Base-by-base conservation (phyloP, 1,140 invertebrate species). In the Prorops nasuta region DNA sequence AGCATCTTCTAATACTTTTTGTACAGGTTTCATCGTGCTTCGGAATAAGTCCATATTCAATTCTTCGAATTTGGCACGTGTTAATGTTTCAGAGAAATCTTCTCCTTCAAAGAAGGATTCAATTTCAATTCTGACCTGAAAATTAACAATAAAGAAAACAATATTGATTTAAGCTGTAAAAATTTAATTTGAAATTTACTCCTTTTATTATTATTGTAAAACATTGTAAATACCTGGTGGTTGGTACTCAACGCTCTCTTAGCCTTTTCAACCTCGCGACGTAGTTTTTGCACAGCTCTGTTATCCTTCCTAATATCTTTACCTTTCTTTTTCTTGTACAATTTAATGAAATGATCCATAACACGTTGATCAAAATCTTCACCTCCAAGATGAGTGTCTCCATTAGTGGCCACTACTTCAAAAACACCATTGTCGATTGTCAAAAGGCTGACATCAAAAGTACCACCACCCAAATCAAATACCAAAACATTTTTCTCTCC, bases 401-500 rank as follows among this genome's bases (percentile, higher is more conserved):
- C 98, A 74, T 98, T 98, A 37, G 98, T 99, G 2, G 98, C 91
- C 14, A 98, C 90, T 42, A 92, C 90, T 79, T 91, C 87, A 56
- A 90, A 89, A 0, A 90, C 96, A 54, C 98, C 98, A 67, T 98
- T 98, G 69, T 99, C 98, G 67, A 99, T 99, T 49, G 97, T 99
- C 16, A 99, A 82, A 10, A 99, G 83, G 46, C 96, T 98, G 0
- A 99, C 98, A 80, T 99, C 98, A 69, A 99, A 99, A 59, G 98
- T 99, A 80, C 98, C 98, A 81, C 98, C 98, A 72, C 98, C 98
- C 73, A 99, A 84, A 84, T 99, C 98, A 75, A 98, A 99, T 1
- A 99, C 96, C 22, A 99, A 80, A 28, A 99, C 94, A 66, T 99
- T 99, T 80, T 98, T 98, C 76, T 99, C 97, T 38, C 96, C 96